Conservation (phyloP, 2,113 vertebrate genomes). For the Setophaga coronata region DNA sequence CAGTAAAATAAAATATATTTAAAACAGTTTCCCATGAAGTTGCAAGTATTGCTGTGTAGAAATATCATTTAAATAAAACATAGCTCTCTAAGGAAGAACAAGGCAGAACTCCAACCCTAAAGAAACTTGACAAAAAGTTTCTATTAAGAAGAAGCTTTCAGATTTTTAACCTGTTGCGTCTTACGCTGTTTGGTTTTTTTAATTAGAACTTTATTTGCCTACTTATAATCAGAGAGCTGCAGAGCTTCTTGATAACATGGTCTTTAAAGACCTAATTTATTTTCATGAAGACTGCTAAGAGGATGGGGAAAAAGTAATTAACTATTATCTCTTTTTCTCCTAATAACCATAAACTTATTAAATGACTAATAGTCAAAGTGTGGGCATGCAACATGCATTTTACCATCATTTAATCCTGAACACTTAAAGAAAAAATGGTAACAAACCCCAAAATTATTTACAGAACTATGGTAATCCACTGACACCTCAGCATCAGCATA, state of each 20-base stretch:
- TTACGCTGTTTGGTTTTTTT: not conserved
- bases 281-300: conserved; percentile 59
- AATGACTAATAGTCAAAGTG: conserved; percentile 47
- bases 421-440: conserved; percentile 11
- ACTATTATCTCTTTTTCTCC: conserved; percentile 56
- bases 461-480: not conserved
- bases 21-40: rapidly evolving
- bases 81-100: not conserved
- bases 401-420: not conserved
- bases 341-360: conserved; percentile 70
- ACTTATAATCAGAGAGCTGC: conserved; percentile 48
- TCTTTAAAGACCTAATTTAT: conserved; percentile 72
- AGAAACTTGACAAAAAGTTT: not conserved
- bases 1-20: not conserved
- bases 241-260: conserved; percentile 46
- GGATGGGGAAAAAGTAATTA: conserved; percentile 68
- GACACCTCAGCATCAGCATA: not conserved
- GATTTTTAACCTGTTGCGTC: not conserved
- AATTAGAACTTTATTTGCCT: conserved; percentile 44
- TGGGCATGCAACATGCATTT: conserved; percentile 10
- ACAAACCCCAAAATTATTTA: conserved; percentile 35
- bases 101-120: not conserved
- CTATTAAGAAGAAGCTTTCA: not conserved
- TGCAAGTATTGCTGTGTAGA: not conserved
- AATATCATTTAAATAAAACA: not conserved